A percentile compares a stretch with the other conserved stretches of the same genome.
Evolutionary conservation across 1,140 invertebrate genomes (phyloP).

Genomic region (Drosophila mayri): DNA sequence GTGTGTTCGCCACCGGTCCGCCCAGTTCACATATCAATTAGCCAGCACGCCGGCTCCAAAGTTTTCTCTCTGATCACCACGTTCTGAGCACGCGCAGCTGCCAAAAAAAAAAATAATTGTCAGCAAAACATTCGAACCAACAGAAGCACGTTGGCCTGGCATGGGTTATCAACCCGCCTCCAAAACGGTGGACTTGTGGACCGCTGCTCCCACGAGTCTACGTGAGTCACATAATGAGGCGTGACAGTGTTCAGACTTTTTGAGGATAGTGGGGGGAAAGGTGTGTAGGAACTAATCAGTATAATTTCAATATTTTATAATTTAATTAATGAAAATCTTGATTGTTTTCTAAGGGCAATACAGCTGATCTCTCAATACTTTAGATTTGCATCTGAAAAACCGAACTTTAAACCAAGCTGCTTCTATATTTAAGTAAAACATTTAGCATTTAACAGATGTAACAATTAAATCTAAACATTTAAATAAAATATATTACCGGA

Average conservation of each 20-base stretch:
- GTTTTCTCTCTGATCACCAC: slow-evolving; percentile 10
- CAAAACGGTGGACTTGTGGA: not conserved
- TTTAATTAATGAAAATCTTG: not conserved
- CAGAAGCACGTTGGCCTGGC: slow-evolving; percentile 14
- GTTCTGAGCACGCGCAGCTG: slow-evolving; percentile 43
- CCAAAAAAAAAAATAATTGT: slow-evolving; percentile 6
- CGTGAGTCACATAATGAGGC: slow-evolving; percentile 44
- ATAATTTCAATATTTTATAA: not conserved
- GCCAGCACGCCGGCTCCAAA: slow-evolving; percentile 16
- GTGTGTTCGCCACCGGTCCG: slow-evolving; percentile 19
- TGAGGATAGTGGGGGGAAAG: not conserved
- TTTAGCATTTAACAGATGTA: no score
- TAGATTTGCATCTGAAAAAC: not conserved
- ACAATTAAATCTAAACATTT: no score
- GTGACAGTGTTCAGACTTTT: slow-evolving; percentile 17
- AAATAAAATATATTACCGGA: not conserved
- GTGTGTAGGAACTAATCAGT: no score
- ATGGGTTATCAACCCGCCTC: slow-evolving; percentile 7
- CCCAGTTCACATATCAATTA: slow-evolving; percentile 74
- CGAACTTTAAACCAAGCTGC: not conserved
- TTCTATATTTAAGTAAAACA: not conserved
- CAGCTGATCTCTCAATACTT: not conserved
- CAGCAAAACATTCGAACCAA: slow-evolving; percentile 15
- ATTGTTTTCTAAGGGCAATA: not conserved
- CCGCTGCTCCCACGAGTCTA: slow-evolving; percentile 31